Percentiles rank a stretch among this genome's conserved stretches.
phyloP scores from a whole-genome alignment of 2,797 vertebrate species.

The Cryptoprocta ferox region DNA sequence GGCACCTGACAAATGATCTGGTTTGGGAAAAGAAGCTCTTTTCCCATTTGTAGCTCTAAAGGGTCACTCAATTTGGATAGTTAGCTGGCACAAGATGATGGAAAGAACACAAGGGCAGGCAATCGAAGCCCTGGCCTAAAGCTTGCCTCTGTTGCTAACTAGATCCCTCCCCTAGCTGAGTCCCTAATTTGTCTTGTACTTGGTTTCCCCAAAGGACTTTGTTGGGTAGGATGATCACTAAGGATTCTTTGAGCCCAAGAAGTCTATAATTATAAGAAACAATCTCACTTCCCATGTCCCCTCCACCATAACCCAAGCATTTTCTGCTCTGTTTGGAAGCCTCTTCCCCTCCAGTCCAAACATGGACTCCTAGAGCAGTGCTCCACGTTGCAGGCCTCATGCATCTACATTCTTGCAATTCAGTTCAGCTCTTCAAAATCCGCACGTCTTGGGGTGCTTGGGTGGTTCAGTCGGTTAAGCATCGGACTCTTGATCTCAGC shows the following conservation, averaged over 20 bases:
- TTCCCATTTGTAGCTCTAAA: background rate
- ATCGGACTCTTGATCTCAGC: too few relatives aligned
- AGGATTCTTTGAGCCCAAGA: background rate
- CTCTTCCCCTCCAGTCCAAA: background rate
- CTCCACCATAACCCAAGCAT: background rate
- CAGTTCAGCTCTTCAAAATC: background rate
- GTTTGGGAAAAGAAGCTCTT: background rate
- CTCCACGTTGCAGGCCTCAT: rapidly evolving
- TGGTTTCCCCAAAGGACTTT: background rate
- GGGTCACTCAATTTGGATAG: background rate
- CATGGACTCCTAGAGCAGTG: background rate
- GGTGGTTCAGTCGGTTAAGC: too few relatives aligned
- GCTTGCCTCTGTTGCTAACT: background rate
- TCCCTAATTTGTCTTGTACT: background rate
- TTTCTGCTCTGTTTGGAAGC: background rate
- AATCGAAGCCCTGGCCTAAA: background rate
- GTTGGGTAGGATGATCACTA: background rate
- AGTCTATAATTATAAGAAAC: background rate
- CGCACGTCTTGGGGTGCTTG: too few relatives aligned
- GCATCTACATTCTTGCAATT: background rate
- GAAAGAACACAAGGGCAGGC: background rate
- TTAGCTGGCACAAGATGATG: background rate
- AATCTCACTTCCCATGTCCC: background rate
- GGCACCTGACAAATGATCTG: background rate
- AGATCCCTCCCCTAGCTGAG: background rate